Percentiles rank a stretch among this genome's conserved stretches.
phyloP scores from a whole-genome alignment of 2,888 invertebrate species.

The Rhabditoides inermis region DNA sequence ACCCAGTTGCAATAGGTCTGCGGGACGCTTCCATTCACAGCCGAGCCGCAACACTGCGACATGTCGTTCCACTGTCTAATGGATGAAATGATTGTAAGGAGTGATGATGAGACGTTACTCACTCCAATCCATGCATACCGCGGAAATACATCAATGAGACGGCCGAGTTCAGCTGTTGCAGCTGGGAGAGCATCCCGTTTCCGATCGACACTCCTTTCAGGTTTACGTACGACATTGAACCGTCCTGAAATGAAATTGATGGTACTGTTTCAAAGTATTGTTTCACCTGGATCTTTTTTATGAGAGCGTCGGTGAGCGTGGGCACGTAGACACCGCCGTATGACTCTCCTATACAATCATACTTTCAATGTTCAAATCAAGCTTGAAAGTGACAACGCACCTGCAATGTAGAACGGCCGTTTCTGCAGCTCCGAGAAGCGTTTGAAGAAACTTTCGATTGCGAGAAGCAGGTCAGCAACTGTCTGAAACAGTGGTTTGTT shows the following conservation, averaged over 20 bases:
- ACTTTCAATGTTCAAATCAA: too few relatives aligned
- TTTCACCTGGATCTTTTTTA: conserved; percentile 15
- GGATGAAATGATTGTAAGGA: not conserved
- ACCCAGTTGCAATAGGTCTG: conserved; percentile 31
- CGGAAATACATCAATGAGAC: conserved; percentile 37
- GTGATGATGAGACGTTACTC: conserved; percentile 15
- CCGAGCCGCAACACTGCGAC: conserved; percentile 19
- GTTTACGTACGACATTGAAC: conserved; percentile 21
- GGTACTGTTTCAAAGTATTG: not conserved
- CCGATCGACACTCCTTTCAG: conserved; percentile 46
- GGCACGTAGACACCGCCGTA: conserved; percentile 55
- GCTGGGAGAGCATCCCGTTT: conserved; percentile 42
- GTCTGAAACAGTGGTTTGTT: too few relatives aligned
- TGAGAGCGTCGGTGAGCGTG: conserved; percentile 36
- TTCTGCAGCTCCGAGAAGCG: conserved; percentile 55
- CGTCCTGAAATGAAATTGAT: conserved; percentile 7
- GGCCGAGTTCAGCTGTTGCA: conserved; percentile 39
- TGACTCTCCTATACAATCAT: conserved; percentile 18
- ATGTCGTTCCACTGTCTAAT: conserved; percentile 4
- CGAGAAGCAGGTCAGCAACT: conserved; percentile 54
- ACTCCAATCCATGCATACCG: conserved; percentile 40
- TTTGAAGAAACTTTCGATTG: conserved; percentile 55
- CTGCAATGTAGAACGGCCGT: conserved; percentile 56
- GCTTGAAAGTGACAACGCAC: too few relatives aligned
- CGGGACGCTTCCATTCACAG: conserved; percentile 12